Percentiles rank a stretch among this genome's conserved stretches.
These are phyloP conservation scores for Phenganax stokvisi DNA, from an alignment of 92 coral and sea anemone genomes.

Conservation along the genomic window DNA sequence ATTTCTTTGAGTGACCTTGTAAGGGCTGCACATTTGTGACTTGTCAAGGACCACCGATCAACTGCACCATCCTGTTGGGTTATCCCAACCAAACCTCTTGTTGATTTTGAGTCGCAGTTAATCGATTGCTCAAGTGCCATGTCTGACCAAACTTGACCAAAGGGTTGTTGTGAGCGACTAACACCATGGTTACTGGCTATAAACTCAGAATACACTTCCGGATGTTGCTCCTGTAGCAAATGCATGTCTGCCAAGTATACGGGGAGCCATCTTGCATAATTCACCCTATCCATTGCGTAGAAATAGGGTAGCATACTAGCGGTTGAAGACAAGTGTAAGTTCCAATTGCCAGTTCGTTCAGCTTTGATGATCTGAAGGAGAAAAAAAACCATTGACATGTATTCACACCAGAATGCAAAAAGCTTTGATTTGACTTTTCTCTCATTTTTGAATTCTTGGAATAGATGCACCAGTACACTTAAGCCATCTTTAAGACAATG, in stretches of 20 bases:
- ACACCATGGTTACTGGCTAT: slow-evolving; percentile 46
- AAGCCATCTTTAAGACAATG: slow-evolving; percentile 21
- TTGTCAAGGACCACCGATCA: slow-evolving; percentile 43
- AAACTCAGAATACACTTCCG: slow-evolving; percentile 41
- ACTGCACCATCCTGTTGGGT: slow-evolving; percentile 19
- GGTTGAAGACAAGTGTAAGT: slow-evolving; percentile 43
- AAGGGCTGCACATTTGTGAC: slow-evolving; percentile 50
- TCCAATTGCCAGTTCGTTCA: slow-evolving; percentile 51
- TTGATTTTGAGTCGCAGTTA: slow-evolving; percentile 25
- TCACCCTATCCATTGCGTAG: slow-evolving; percentile 52
- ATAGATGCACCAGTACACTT: slow-evolving; percentile 28
- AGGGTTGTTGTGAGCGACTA: slow-evolving; percentile 43
- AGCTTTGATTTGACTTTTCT: slow-evolving; percentile 42
- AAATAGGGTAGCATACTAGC: slow-evolving; percentile 49
- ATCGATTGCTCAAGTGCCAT: slow-evolving; percentile 29
- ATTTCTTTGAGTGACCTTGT: slow-evolving; percentile 54
- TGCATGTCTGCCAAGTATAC: slow-evolving; percentile 51
- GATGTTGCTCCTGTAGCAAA: slow-evolving; percentile 38
- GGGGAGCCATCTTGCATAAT: slow-evolving; percentile 50
- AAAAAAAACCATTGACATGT: slow-evolving; percentile 36
- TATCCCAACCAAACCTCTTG: no score
- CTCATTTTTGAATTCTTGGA: slow-evolving; percentile 33
- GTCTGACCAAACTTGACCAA: slow-evolving; percentile 51
- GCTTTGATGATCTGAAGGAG: slow-evolving; percentile 54
- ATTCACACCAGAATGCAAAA: slow-evolving; percentile 51